These are phyloP conservation scores for Hystrix brachyura DNA, from an alignment of 2,113 vertebrate genomes.

Conservation along the genomic window DNA sequence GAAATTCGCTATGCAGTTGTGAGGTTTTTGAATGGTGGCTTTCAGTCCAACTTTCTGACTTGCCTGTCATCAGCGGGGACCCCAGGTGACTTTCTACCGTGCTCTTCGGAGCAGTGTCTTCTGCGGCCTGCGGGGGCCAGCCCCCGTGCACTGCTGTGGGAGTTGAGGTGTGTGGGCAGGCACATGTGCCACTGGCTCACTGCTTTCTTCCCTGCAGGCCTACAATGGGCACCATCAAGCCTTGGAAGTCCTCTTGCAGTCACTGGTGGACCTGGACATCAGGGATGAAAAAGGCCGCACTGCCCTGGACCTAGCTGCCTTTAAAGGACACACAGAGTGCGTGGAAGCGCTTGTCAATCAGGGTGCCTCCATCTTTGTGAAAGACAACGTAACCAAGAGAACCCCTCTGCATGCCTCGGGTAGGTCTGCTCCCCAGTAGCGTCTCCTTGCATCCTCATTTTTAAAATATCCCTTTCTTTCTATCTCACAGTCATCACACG, in stretches of 20 bases:
- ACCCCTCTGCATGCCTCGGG: conserved; percentile 96
- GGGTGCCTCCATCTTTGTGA: conserved; percentile 93
- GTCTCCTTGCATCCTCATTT: background rate
- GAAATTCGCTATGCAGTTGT: background rate
- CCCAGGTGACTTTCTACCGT: background rate
- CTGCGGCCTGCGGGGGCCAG: background rate
- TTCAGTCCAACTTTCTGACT: background rate
- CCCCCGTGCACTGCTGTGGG: background rate
- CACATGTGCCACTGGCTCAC: background rate
- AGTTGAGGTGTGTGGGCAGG: background rate
- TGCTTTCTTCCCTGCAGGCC: conserved; percentile 88
- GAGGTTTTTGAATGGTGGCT: background rate
- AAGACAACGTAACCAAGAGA: conserved; percentile 92
- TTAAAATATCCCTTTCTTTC: background rate
- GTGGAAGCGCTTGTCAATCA: conserved; percentile 96
- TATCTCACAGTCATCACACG: accelerated
- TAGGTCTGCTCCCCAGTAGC: conserved; percentile 69
- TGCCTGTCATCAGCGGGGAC: background rate
- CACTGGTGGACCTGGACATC: conserved; percentile 94
- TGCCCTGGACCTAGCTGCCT: conserved; percentile 94
- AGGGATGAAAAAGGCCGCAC: conserved; percentile 95
- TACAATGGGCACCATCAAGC: conserved; percentile 98
- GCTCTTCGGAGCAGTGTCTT: background rate
- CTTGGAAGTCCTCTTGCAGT: conserved; percentile 95
- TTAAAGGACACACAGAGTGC: conserved; percentile 94